Conservation (phyloP, 1,140 invertebrate genomes). For the Achatina immaculata region DNA sequence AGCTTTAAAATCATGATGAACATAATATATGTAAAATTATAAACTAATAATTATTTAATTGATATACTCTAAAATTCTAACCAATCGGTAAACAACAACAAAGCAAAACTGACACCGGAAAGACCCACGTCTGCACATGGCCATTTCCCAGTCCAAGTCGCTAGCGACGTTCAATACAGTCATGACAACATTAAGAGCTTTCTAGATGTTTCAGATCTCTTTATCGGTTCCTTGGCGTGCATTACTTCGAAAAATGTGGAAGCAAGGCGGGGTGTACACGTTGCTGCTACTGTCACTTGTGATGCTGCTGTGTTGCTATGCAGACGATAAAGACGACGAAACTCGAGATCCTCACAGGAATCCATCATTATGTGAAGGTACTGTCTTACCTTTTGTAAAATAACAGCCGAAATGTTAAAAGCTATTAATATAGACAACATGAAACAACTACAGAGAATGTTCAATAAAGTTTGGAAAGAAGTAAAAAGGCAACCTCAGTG, state of each 20-base stretch:
- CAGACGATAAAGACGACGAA: neutral
- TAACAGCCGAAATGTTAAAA: too few species aligned
- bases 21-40: neutral
- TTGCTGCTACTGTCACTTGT: conserved; percentile 50
- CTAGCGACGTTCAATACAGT: too few species aligned
- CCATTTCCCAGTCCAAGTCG: conserved; percentile 1
- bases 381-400: too few species aligned
- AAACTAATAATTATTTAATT: neutral
- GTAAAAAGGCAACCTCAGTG: too few species aligned
- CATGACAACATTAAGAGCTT: too few species aligned
- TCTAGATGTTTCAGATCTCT: too few species aligned
- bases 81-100: conserved; percentile 23
- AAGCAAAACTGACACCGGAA: conserved; percentile 9
- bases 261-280: conserved; percentile 93
- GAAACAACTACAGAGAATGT: too few species aligned
- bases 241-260: conserved; percentile 74
- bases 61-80: neutral
- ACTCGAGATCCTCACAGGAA: conserved; percentile 27
- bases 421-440: too few species aligned
- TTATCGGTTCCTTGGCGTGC: neutral
- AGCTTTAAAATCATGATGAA: neutral
- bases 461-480: too few species aligned
- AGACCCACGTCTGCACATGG: conserved; percentile 15
- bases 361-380: conserved; percentile 41
- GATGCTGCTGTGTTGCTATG: neutral